phyloP scores from a whole-genome alignment of 2,888 invertebrate species.

The Tachystola acroxantha region DNA sequence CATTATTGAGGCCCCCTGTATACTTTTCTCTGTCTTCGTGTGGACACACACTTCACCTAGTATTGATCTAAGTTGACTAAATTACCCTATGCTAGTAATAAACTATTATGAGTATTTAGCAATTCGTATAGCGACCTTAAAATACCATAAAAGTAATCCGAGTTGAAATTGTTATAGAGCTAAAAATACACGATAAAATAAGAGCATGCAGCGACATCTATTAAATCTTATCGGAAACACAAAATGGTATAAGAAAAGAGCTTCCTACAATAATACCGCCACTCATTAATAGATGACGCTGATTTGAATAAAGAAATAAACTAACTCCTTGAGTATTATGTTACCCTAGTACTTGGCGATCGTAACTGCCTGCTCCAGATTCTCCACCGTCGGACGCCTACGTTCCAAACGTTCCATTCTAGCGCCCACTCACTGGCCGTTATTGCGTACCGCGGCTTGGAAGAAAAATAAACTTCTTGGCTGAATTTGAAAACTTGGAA shows the following conservation, averaged over 20 bases:
- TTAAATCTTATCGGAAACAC: constrained; percentile 1
- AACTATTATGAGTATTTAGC: no score
- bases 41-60: no score
- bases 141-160: no score
- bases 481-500: not conserved
- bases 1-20: no score
- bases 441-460: constrained; percentile 7
- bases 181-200: no score
- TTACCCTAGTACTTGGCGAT: constrained; percentile 69
- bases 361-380: constrained; percentile 76
- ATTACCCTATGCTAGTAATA: no score
- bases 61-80: no score
- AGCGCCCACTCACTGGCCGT: constrained; percentile 15
- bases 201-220: constrained; percentile 5
- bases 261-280: constrained; percentile 14
- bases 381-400: constrained; percentile 62
- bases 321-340: constrained; percentile 26
- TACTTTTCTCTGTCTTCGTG: no score
- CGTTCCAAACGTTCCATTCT: constrained; percentile 71
- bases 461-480: constrained; percentile 1
- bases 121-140: no score
- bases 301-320: not conserved
- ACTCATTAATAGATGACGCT: constrained; percentile 27
- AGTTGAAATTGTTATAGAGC: no score
- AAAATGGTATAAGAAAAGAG: not conserved